These are phyloP conservation scores for Clistopyga incitator DNA, from an alignment of 2,888 invertebrate genomes.

Conservation along the genomic window DNA sequence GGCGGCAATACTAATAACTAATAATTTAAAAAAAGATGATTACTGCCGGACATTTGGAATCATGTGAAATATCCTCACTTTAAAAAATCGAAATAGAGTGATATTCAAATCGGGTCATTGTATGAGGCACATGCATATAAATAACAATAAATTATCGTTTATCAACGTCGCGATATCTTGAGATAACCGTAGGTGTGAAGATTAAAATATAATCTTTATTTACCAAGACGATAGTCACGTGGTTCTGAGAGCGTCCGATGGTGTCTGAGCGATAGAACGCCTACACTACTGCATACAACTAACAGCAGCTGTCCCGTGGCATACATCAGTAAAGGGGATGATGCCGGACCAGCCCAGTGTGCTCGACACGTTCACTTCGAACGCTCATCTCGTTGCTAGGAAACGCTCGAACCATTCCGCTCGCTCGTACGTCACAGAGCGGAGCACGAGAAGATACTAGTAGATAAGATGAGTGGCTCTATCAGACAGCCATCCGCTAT, in stretches of 20 bases:
- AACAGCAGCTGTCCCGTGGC: background rate
- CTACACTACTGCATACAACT: conserved; percentile 31
- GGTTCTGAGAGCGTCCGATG: background rate
- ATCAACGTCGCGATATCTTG: background rate
- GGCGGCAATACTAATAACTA: too few species aligned
- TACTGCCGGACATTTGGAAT: too few species aligned
- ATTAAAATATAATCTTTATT: background rate
- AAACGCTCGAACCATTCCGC: conserved; percentile 50
- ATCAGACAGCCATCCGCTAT: conserved; percentile 39
- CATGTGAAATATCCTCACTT: too few species aligned
- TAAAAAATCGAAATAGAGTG: too few species aligned
- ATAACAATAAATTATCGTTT: background rate
- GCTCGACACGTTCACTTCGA: conserved; percentile 29
- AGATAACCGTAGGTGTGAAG: background rate
- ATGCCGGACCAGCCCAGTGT: conserved; percentile 11
- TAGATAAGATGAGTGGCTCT: conserved; percentile 52
- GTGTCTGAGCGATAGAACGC: conserved; percentile 32
- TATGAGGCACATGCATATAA: background rate
- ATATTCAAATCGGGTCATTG: background rate
- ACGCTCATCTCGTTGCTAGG: conserved; percentile 62
- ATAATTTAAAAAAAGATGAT: too few species aligned
- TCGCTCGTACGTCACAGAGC: conserved; percentile 36
- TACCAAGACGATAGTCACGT: background rate
- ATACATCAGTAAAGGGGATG: background rate
- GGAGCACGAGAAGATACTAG: conserved; percentile 26